Base-by-base conservation (phyloP, 2,113 vertebrate species). In the Elanus axillaris region DNA sequence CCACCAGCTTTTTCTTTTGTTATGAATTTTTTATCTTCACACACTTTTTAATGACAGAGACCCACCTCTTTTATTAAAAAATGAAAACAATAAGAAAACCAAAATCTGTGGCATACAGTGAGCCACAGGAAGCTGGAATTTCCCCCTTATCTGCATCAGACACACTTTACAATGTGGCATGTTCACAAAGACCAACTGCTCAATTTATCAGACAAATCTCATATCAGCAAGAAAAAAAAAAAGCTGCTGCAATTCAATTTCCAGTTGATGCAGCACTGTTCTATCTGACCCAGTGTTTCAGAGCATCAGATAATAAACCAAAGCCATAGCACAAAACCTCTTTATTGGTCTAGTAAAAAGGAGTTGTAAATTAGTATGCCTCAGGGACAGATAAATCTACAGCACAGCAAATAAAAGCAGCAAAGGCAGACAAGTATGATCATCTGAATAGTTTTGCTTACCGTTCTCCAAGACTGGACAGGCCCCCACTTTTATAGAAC, bases 231-330 rank as follows among this genome's bases (percentile, higher is more conserved):
- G 29, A 16, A 42, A 36, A 47, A 45, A 56, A 53, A 58, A 48
- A 58, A 6, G 18, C 25, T 60, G 17, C 21, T 52, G 67, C 53
- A 60, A 58, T 90, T 73, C 19, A 62, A 58, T 90, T 94, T 88
- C 64, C 26, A 66, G 42, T 53, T 75, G 62, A 73, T 52, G 45
- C 42, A 55, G 32, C 2, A 1, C 36, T 88, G 16, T 67, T 83
- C 19, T 82, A 18, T 40, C 69, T 83, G 68, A 92, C 59, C 55
- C 38, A 56, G 25, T 63, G 43, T 88, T 94, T 74, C 68, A 77
- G 69, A 86, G 55, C 58, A 92, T 34, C 79, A 94, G 90, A 53
- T 77, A 86, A 94, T 78, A 88, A 96, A 88, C 34, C 25, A 80
- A 83, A 90, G 42, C 32, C 63, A 66, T 31, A 63, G 52, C 55